phyloP scores from a whole-genome alignment of 2,888 invertebrate species.

The Apamea monoglypha region DNA sequence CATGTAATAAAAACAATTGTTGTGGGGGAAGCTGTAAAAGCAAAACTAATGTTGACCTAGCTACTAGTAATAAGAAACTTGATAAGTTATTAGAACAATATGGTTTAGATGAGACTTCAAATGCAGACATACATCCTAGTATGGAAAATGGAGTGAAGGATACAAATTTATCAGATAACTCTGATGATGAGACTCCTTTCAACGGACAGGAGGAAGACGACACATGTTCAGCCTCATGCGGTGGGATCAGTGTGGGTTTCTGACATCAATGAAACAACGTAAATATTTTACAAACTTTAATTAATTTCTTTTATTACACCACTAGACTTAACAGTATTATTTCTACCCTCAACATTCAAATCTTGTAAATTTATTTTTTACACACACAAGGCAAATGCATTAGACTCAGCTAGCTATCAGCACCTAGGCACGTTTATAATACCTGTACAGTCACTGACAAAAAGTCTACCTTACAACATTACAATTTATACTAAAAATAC shows the following conservation, averaged over 20 bases:
- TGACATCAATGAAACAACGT: constrained; percentile 56
- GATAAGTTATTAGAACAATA: constrained; percentile 77
- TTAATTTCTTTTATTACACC: constrained; percentile 62
- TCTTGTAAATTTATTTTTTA: constrained; percentile 35
- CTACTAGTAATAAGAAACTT: constrained; percentile 73
- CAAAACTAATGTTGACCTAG: constrained; percentile 62
- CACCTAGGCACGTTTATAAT: constrained; percentile 23
- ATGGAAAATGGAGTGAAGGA: constrained; percentile 49
- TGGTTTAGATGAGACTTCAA: constrained; percentile 71
- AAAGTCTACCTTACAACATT: constrained; percentile 10
- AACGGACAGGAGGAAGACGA: constrained; percentile 76
- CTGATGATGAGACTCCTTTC: constrained; percentile 71
- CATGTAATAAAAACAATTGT: constrained; percentile 67
- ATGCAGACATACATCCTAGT: constrained; percentile 33
- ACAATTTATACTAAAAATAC: constrained; percentile 44
- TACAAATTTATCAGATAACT: constrained; percentile 59
- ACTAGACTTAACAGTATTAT: constrained; percentile 60
- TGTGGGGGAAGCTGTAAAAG: constrained; percentile 72
- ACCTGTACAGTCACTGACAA: constrained; percentile 34
- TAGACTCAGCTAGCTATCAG: not conserved
- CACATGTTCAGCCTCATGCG: constrained; percentile 81
- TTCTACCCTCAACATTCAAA: constrained; percentile 38
- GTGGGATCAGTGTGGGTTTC: constrained; percentile 68
- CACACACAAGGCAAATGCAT: constrained; percentile 27
- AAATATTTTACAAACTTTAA: constrained; percentile 53